These are phyloP conservation scores for Drosophila fuyamai DNA, from an alignment of 1,140 invertebrate genomes.

Conservation along the genomic window DNA sequence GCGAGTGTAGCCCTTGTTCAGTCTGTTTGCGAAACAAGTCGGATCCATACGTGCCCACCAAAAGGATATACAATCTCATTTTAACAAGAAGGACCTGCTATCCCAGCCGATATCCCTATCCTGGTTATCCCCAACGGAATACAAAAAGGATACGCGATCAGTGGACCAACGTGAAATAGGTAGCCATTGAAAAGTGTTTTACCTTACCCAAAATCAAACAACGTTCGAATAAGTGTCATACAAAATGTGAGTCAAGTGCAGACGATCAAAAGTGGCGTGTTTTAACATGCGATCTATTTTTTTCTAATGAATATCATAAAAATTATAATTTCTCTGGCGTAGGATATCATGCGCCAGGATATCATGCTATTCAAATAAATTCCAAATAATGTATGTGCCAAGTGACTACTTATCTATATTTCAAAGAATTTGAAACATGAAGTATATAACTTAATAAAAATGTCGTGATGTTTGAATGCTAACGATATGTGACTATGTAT, in stretches of 20 bases:
- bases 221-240: background rate
- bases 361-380: background rate
- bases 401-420: background rate
- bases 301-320: background rate
- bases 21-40: constrained; percentile 66
- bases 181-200: constrained; percentile 9
- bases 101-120: constrained; percentile 18
- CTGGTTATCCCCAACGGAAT: constrained; percentile 6
- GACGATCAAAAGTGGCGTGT: constrained; percentile 14
- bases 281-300: background rate
- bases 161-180: constrained; percentile 1
- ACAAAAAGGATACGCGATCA: constrained; percentile 35
- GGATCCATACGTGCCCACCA: constrained; percentile 50
- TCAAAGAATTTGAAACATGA: background rate
- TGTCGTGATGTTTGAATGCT: background rate
- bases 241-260: constrained; percentile 40
- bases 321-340: background rate
- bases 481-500: background rate
- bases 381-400: background rate
- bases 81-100: constrained; percentile 17
- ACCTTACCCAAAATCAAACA: background rate
- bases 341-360: background rate
- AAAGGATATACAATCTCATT: constrained; percentile 28
- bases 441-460: background rate
- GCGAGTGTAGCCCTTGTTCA: constrained; percentile 60